These are phyloP conservation scores for Coptotermes formosanus DNA, from an alignment of 1,140 invertebrate genomes.

Conservation along the genomic window DNA sequence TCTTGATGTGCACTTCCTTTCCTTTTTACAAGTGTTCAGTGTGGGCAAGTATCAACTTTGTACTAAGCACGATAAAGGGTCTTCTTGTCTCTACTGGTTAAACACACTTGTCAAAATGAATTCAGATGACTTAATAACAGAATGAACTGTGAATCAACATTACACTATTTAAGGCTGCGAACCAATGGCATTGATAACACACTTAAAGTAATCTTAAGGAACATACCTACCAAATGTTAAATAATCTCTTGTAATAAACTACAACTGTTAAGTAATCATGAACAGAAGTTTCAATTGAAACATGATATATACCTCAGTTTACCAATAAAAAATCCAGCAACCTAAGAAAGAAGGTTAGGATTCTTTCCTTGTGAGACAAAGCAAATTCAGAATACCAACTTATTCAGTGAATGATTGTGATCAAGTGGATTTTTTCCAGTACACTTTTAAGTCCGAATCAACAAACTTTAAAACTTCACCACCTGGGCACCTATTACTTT, in stretches of 20 bases:
- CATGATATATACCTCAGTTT: neutral
- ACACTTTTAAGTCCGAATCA: too few relatives aligned
- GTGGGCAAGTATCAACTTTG: too few relatives aligned
- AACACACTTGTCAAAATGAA: too few relatives aligned
- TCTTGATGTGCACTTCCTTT: too few relatives aligned
- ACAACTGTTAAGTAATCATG: neutral
- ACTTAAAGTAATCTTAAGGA: constrained; percentile 11
- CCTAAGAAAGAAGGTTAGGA: constrained; percentile 7
- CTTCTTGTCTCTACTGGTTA: too few relatives aligned
- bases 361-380: neutral
- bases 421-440: too few relatives aligned
- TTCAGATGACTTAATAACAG: neutral
- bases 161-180: neutral
- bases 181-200: neutral
- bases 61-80: too few relatives aligned
- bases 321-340: neutral
- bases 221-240: neutral
- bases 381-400: neutral
- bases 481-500: too few relatives aligned
- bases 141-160: neutral
- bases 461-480: too few relatives aligned
- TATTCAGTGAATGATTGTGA: too few relatives aligned
- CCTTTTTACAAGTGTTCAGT: too few relatives aligned
- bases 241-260: neutral
- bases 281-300: neutral